These are phyloP conservation scores for Chymomyza costata DNA, from an alignment of 1,140 invertebrate species.

Conservation along the genomic window DNA sequence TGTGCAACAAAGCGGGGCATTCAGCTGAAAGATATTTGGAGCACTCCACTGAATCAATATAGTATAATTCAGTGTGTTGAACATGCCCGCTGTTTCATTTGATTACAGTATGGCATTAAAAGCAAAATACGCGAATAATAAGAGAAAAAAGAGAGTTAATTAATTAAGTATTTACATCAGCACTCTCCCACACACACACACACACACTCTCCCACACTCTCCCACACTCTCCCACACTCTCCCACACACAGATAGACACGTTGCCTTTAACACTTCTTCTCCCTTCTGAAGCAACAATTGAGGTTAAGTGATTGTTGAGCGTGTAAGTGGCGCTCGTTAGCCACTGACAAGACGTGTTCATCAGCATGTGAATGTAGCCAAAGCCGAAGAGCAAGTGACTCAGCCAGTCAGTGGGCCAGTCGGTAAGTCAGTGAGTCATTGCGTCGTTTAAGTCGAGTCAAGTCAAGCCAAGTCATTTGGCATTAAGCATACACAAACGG, in stretches of 20 bases:
- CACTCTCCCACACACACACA: slow-evolving; percentile 18
- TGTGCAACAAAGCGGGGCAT: too few relatives aligned
- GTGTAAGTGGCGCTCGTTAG: slow-evolving; percentile 65
- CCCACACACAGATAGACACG: slow-evolving; percentile 11
- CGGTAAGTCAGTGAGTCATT: background rate
- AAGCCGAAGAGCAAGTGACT: slow-evolving; percentile 13
- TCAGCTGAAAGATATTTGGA: too few relatives aligned
- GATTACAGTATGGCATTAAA: too few relatives aligned
- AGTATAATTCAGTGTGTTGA: too few relatives aligned
- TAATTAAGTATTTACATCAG: slow-evolving; percentile 65
- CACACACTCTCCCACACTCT: slow-evolving; percentile 10
- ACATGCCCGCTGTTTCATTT: too few relatives aligned
- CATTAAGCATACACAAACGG: slow-evolving; percentile 39
- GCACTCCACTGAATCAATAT: too few relatives aligned
- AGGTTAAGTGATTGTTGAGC: slow-evolving; percentile 66
- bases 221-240: slow-evolving; percentile 11
- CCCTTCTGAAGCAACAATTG: slow-evolving; percentile 58
- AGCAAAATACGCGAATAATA: background rate
- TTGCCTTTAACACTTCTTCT: slow-evolving; percentile 61
- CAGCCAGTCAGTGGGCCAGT: slow-evolving; percentile 14
- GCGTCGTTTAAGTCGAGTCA: slow-evolving; percentile 18
- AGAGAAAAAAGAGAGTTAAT: slow-evolving; percentile 57
- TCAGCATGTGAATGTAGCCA: slow-evolving; percentile 45
- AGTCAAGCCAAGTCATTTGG: slow-evolving; percentile 22
- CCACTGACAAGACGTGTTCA: slow-evolving; percentile 65